phyloP scores from a whole-genome alignment of 2,797 vertebrate species.

The Mus spretus region DNA sequence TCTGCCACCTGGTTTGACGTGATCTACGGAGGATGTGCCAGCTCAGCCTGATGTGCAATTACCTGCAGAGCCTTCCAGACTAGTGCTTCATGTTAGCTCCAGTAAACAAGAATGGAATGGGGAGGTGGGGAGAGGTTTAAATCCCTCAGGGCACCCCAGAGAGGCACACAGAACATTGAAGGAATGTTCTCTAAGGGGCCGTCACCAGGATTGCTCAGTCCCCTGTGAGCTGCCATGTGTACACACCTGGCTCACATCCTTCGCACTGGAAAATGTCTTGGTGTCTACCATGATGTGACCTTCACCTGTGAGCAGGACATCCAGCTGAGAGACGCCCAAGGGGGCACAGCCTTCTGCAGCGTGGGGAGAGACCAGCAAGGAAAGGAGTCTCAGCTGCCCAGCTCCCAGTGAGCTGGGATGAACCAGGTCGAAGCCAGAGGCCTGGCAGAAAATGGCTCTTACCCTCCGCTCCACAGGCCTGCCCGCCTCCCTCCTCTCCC shows the following conservation, averaged over 20 bases:
- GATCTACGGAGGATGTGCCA: constrained; percentile 62
- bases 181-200: neutral
- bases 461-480: neutral
- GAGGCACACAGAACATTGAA: neutral
- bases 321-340: constrained; percentile 85
- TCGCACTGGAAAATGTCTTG: constrained; percentile 60
- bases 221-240: neutral
- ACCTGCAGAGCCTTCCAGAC: neutral
- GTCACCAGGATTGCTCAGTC: neutral
- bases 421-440: neutral
- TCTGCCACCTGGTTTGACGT: constrained; percentile 77
- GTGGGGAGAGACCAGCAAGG: constrained; percentile 10
- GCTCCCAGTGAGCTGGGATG: neutral
- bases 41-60: neutral
- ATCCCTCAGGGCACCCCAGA: too few species aligned
- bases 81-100: rapidly evolving
- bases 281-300: constrained; percentile 91
- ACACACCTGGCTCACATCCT: constrained; percentile 74
- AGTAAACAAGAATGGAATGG: neutral
- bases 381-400: neutral
- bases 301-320: constrained; percentile 88
- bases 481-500: neutral
- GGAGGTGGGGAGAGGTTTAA: neutral
- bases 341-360: constrained; percentile 91
- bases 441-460: neutral